Percentiles rank a stretch among this genome's conserved stretches.
Conservation (phyloP, 2,113 vertebrate genomes). For the Lepisosteus osseus region DNA sequence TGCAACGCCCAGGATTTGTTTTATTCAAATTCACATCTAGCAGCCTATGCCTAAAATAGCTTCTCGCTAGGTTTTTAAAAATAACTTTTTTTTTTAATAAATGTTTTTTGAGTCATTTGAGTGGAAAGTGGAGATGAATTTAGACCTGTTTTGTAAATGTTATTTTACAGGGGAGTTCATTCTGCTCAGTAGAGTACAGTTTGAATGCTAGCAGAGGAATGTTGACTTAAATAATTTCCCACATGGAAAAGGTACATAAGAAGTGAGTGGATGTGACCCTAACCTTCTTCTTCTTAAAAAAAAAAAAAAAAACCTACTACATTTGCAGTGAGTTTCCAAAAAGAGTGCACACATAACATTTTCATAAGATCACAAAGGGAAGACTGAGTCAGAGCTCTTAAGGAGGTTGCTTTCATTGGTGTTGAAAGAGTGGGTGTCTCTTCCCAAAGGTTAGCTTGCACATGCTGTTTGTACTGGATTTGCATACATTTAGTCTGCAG, state of each 20-base stretch:
- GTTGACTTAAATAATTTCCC: neutral
- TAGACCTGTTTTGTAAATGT: neutral
- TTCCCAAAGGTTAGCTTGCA: conserved; percentile 10
- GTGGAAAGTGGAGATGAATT: too few relatives aligned
- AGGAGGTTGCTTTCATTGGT: neutral
- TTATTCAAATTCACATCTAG: too few relatives aligned
- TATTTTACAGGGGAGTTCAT: neutral
- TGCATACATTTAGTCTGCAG: neutral
- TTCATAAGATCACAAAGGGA: neutral
- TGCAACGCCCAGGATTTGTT: too few relatives aligned
- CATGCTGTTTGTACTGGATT: neutral
- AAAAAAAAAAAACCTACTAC: neutral
- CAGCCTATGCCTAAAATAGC: too few relatives aligned
- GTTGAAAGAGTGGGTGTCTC: neutral
- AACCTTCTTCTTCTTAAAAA: neutral
- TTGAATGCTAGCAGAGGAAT: too few relatives aligned
- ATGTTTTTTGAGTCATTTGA: too few relatives aligned
- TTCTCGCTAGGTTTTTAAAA: too few relatives aligned
- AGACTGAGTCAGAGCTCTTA: neutral
- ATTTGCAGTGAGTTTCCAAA: too few relatives aligned
- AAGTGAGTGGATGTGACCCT: neutral
- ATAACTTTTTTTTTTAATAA: too few relatives aligned
- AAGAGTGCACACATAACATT: neutral
- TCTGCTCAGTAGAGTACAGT: too few relatives aligned
- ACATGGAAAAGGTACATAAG: neutral